Conservation (phyloP, 2,113 vertebrate species). For the Gobius niger region DNA sequence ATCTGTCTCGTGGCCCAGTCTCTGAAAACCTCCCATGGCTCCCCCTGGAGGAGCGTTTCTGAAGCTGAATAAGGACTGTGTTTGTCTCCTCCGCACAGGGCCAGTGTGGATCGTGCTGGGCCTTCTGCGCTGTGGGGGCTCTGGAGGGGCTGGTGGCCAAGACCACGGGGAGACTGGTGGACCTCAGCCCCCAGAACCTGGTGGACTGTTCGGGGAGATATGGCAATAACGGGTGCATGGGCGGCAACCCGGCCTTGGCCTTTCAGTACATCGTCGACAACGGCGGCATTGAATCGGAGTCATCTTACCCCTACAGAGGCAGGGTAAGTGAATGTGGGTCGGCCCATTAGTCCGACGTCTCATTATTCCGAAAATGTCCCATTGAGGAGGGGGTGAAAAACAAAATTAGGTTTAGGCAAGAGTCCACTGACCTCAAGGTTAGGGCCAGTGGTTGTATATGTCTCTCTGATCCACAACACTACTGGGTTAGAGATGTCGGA, state of each 20-base stretch:
- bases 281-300: constrained; percentile 76
- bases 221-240: constrained; percentile 76
- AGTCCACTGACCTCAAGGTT: too few relatives aligned
- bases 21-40: too few relatives aligned
- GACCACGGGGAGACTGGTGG: constrained; percentile 70
- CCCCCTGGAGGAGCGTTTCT: too few relatives aligned
- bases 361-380: too few relatives aligned
- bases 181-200: constrained; percentile 81
- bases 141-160: constrained; percentile 80
- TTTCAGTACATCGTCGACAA: constrained; percentile 80
- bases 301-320: constrained; percentile 72
- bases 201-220: constrained; percentile 77
- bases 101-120: constrained; percentile 80
- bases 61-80: neutral
- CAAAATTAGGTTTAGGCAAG: too few relatives aligned
- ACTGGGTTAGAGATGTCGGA: too few relatives aligned
- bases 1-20: too few relatives aligned
- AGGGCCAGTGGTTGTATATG: too few relatives aligned
- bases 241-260: constrained; percentile 64
- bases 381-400: too few relatives aligned
- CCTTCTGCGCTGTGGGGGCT: constrained; percentile 78
- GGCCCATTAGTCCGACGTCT: too few relatives aligned
- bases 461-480: too few relatives aligned
- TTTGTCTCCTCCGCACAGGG: constrained; percentile 55
- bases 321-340: constrained; percentile 11